Evolutionary conservation across 2,888 invertebrate genomes (phyloP).

Genomic region (Apamea sordens): DNA sequence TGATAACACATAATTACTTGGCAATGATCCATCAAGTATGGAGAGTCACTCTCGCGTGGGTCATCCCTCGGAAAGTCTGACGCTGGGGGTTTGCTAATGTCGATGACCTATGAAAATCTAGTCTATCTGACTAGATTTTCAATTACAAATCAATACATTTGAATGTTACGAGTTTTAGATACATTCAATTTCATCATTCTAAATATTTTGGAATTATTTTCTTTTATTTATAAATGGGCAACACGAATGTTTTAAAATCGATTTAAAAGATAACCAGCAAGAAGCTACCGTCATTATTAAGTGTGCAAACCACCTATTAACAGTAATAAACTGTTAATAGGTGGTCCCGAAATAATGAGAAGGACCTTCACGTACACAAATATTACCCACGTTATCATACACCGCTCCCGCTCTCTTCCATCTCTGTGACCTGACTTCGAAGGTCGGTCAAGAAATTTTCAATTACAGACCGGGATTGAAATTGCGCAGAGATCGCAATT

Average conservation of each 20-base stretch:
- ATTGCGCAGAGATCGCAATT: conserved; percentile 51
- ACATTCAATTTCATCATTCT: background rate
- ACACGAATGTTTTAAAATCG: background rate
- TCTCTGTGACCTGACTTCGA: conserved; percentile 8
- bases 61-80: conserved; percentile 42
- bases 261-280: background rate
- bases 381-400: background rate
- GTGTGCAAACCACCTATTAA: background rate
- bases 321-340: background rate
- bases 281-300: background rate
- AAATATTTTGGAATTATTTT: background rate
- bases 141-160: background rate
- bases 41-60: conserved; percentile 60
- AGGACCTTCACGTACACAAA: background rate
- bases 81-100: conserved; percentile 46
- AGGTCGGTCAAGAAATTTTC: conserved; percentile 57
- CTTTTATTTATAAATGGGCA: background rate
- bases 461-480: conserved; percentile 56
- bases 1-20: conserved; percentile 67
- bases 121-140: conserved; percentile 26
- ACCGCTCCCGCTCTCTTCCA: background rate
- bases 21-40: conserved; percentile 69
- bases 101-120: conserved; percentile 44
- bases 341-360: background rate
- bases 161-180: background rate